A percentile compares a stretch with the other conserved stretches of the same genome.
Evolutionary conservation across 1,140 invertebrate species (phyloP).

Genomic region (Hyles euphorbiae): DNA sequence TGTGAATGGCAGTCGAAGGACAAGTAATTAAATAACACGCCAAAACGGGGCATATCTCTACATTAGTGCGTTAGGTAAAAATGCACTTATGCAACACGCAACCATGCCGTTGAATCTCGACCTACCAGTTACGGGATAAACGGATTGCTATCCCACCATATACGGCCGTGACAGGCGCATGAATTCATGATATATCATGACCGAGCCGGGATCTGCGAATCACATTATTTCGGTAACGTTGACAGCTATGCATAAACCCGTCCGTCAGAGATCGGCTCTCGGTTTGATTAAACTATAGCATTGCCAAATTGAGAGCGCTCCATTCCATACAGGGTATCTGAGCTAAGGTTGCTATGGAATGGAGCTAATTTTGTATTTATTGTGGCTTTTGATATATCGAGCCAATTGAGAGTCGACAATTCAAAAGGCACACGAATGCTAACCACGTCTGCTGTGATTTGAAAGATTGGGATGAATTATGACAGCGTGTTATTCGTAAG

Average conservation of each 20-base stretch:
- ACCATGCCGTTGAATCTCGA: conserved; percentile 39
- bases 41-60: conserved; percentile 5
- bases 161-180: conserved; percentile 68
- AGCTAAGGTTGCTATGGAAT: conserved; percentile 7
- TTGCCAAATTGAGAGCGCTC: conserved; percentile 29
- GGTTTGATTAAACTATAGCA: conserved; percentile 29
- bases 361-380: conserved; percentile 21
- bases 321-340: conserved; percentile 16
- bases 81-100: conserved; percentile 62
- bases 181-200: conserved; percentile 50
- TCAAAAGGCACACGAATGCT: conserved; percentile 2
- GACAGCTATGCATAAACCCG: conserved; percentile 38
- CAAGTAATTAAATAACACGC: conserved; percentile 7
- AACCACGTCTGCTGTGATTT: background rate
- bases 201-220: conserved; percentile 40
- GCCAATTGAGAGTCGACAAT: background rate
- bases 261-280: conserved; percentile 17
- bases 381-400: conserved; percentile 4
- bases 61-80: conserved; percentile 29
- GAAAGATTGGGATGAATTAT: background rate
- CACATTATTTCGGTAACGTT: conserved; percentile 41
- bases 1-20: conserved; percentile 2
- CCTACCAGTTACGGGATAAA: conserved; percentile 60
- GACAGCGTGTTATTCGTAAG: too few species aligned
- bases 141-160: conserved; percentile 72